Conservation (phyloP, 2,888 invertebrate genomes). For the Acronicta psi region DNA sequence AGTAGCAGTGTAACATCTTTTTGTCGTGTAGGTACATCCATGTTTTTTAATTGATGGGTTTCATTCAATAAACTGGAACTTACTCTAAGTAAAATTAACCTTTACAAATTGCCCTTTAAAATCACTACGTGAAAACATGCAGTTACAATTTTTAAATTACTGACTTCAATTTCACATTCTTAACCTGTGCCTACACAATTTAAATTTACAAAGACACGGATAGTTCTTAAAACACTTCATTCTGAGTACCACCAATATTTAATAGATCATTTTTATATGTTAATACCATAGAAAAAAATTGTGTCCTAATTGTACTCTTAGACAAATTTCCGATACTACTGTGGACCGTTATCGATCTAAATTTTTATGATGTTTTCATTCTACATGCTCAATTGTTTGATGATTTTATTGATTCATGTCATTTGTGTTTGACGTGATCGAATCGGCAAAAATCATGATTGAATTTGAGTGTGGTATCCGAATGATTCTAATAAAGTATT, state of each 20-base stretch:
- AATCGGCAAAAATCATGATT: constrained; percentile 45
- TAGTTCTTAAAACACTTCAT: too few relatives aligned
- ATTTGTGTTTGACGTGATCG: constrained; percentile 47
- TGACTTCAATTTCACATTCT: neutral
- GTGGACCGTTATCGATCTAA: too few relatives aligned
- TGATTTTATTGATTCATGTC: constrained; percentile 50
- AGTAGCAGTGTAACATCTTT: too few relatives aligned
- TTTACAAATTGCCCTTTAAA: constrained; percentile 19
- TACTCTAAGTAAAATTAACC: constrained; percentile 1
- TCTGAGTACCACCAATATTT: too few relatives aligned
- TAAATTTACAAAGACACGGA: too few relatives aligned
- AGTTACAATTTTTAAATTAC: constrained; percentile 18
- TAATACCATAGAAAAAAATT: too few relatives aligned
- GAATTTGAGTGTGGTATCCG: constrained; percentile 37
- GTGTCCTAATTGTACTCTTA: too few relatives aligned
- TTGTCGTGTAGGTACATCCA: too few relatives aligned
- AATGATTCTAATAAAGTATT: constrained; percentile 24
- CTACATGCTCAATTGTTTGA: constrained; percentile 43
- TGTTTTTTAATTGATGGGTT: too few relatives aligned
- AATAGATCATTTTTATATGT: too few relatives aligned
- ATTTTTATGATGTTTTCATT: constrained; percentile 23
- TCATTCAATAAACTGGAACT: neutral
- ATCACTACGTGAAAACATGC: constrained; percentile 4
- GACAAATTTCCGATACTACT: too few relatives aligned
- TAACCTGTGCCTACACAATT: neutral